A percentile compares a stretch with the other conserved stretches of the same genome.
These are phyloP conservation scores for Nomada lathburiana DNA, from an alignment of 2,888 invertebrate genomes.

Conservation along the genomic window DNA sequence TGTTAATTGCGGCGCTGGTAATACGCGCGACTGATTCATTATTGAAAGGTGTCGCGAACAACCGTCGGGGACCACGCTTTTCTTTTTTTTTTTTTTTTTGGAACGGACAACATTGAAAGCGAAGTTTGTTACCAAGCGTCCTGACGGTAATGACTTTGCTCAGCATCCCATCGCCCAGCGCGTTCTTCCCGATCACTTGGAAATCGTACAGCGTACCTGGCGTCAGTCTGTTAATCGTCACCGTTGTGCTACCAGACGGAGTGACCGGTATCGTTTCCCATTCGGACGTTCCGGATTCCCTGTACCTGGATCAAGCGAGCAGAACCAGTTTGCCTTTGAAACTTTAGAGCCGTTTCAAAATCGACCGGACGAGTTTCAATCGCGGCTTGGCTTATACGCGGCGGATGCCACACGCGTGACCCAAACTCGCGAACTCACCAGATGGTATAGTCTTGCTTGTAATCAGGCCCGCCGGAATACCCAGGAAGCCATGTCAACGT, in stretches of 20 bases:
- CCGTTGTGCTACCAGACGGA: slow-evolving; percentile 93
- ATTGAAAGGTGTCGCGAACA: not conserved
- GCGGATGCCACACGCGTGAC: no score
- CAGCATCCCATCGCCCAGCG: slow-evolving; percentile 97
- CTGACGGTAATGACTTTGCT: slow-evolving; percentile 96
- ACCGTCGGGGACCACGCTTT: not conserved
- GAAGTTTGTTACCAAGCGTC: slow-evolving; percentile 90
- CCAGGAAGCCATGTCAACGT: slow-evolving; percentile 97
- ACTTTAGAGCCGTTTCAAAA: not conserved
- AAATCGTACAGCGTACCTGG: slow-evolving; percentile 98
- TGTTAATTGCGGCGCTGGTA: slow-evolving; percentile 8
- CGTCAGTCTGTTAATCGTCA: slow-evolving; percentile 94
- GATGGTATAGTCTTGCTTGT: slow-evolving; percentile 97
- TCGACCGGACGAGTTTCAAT: no score
- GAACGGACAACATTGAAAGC: not conserved
- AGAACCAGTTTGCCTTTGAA: not conserved
- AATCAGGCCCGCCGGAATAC: slow-evolving; percentile 97
- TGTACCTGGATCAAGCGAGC: slow-evolving; percentile 86
- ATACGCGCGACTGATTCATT: not conserved
- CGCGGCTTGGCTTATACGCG: no score
- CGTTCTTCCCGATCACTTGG: slow-evolving; percentile 97
- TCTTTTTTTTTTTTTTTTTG: no score
- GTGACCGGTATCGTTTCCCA: slow-evolving; percentile 98
- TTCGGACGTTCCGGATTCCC: slow-evolving; percentile 93
- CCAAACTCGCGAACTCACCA: slow-evolving; percentile 86